Conservation (phyloP, 2,888 invertebrate genomes). For the Heteropelma amictum region DNA sequence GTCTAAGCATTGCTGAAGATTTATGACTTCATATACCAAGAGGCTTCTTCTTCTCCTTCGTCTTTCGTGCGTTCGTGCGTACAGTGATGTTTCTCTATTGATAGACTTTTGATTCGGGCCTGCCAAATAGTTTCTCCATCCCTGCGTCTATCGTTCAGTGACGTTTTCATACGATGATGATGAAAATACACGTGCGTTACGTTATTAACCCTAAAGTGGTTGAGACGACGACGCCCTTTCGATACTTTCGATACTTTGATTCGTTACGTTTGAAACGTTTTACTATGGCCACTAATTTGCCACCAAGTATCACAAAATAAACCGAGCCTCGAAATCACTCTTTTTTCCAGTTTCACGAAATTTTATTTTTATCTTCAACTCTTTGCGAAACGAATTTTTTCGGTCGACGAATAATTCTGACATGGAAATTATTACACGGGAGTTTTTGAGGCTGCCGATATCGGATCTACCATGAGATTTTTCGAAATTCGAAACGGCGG, state of each 20-base stretch:
- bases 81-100: constrained; percentile 50
- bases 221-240: constrained; percentile 17
- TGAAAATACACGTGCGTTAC: constrained; percentile 24
- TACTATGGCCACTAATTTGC: too few species aligned
- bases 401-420: too few species aligned
- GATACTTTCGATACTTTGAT: not conserved
- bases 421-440: too few species aligned
- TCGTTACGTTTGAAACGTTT: not conserved
- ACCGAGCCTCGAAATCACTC: too few species aligned
- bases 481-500: too few species aligned
- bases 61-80: not conserved
- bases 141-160: constrained; percentile 39
- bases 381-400: too few species aligned
- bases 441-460: too few species aligned
- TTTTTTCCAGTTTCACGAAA: too few species aligned
- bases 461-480: too few species aligned
- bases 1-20: not conserved
- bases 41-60: constrained; percentile 2
- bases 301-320: too few species aligned
- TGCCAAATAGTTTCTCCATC: constrained; percentile 42
- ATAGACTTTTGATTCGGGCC: constrained; percentile 48
- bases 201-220: constrained; percentile 12
- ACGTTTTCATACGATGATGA: constrained; percentile 47
- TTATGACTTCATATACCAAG: constrained; percentile 31
- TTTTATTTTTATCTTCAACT: too few species aligned